Base-by-base conservation (phyloP, 35 echinoderm and acorn worm species). In the Eucidaris tribuloides region DNA sequence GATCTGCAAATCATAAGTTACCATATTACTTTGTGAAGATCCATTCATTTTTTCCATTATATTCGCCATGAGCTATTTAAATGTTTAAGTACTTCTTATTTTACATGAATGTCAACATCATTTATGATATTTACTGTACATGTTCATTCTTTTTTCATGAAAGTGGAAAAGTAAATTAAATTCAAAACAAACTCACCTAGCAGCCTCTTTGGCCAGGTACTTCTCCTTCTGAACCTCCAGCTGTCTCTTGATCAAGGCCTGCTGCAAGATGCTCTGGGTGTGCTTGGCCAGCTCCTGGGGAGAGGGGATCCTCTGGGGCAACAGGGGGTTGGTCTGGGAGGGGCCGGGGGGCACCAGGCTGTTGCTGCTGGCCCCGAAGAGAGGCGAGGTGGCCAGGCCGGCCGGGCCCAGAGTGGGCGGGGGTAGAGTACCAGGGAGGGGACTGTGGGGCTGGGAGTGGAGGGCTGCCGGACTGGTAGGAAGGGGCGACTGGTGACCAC, bases 171-270 rank as follows among this genome's bases (percentile, higher is more conserved):
- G 7, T 15, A 65, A 65, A 13, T 15, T 65, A 29, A 65, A 32
- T 20, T 20, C 31, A 6, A 45, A 24, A 18, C 2, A 17, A 14
- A 27, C 71, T 46, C 62, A 90, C 88, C 88, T 84, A 19, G 90
- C 78, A 44, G 90, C 78, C 52, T 92, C 90, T 57, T 80, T 89
- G 40, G 96, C 90, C 59, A 88, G 80, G 65, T 90, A 99, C 29
- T 99, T 99, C 89, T 99, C 96, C 77, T 87, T 89, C 62, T 99
- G 96, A 20, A 99, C 90, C 62, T 99, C 96, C 58, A 99, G 87
- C 61, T 99, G 96, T 45, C 81, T 72, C 66, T 91, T 99, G 22
- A 99, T 99, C 2, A 98, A 61, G 9, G 96, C 96, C 68, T 99
- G 91, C 59, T 99, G 96, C 52, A 93, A 66, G 78, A 99, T 99